phyloP scores from a whole-genome alignment of 1,140 invertebrate genomes.

The Zaprionus davidi region DNA sequence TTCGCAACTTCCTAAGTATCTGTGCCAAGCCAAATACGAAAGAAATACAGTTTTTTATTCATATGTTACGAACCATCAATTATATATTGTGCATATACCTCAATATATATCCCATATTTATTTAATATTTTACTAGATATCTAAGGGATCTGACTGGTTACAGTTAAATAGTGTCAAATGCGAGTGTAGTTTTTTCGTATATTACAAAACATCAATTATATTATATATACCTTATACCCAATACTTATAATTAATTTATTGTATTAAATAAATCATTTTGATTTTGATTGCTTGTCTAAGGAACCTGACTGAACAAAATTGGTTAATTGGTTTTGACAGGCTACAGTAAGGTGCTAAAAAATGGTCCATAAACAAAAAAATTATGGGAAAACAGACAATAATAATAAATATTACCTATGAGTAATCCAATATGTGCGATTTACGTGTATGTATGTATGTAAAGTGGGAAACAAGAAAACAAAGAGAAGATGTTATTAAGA shows the following conservation, averaged over 20 bases:
- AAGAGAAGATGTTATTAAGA: neutral
- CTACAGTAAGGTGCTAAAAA: neutral
- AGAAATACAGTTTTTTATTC: neutral
- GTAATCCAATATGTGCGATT: neutral
- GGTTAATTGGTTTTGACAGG: neutral
- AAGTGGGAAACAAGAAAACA: neutral
- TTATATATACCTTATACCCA: neutral
- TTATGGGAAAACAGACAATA: neutral
- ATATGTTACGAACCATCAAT: neutral
- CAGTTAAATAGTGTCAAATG: neutral
- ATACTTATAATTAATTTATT: too few relatives aligned
- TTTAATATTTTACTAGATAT: neutral
- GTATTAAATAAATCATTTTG: neutral
- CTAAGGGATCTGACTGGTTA: too few relatives aligned
- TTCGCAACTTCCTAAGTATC: constrained; percentile 35
- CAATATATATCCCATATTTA: neutral
- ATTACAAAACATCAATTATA: too few relatives aligned
- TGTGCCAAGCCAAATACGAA: constrained; percentile 21
- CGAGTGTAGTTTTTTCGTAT: too few relatives aligned
- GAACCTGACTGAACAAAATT: too few relatives aligned
- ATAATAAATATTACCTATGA: neutral
- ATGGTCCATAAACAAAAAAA: neutral
- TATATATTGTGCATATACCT: neutral
- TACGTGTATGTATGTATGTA: too few relatives aligned
- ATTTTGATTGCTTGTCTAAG: neutral